Conservation (phyloP, 2,888 invertebrate species). For the Sylvicola cinctus region DNA sequence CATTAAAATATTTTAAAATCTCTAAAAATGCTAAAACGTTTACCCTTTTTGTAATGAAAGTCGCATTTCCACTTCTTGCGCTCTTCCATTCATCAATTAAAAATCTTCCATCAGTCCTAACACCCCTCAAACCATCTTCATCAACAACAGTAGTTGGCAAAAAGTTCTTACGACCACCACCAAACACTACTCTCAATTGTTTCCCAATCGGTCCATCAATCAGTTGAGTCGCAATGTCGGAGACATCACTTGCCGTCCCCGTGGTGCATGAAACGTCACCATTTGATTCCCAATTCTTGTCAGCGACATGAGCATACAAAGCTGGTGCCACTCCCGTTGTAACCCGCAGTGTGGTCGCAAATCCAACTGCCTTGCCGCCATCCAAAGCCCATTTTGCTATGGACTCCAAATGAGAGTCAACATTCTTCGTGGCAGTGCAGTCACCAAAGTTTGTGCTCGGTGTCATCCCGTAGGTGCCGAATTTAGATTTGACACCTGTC, state of each 20-base stretch:
- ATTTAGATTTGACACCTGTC: slow-evolving; percentile 29
- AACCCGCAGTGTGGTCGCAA: slow-evolving; percentile 35
- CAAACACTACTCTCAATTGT: slow-evolving; percentile 25
- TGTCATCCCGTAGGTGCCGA: slow-evolving; percentile 28
- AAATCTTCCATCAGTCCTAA: slow-evolving; percentile 32
- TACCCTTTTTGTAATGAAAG: neutral
- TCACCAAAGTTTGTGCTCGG: slow-evolving; percentile 21
- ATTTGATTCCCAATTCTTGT: slow-evolving; percentile 33
- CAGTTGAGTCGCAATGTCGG: neutral
- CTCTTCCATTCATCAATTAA: slow-evolving; percentile 39
- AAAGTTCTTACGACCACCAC: slow-evolving; percentile 34
- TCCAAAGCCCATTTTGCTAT: neutral
- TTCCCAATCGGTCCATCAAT: neutral
- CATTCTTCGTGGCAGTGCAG: neutral
- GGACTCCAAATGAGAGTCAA: neutral
- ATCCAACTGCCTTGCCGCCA: neutral
- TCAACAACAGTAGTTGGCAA: slow-evolving; percentile 28
- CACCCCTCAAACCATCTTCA: slow-evolving; percentile 21
- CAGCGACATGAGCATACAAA: slow-evolving; percentile 33
- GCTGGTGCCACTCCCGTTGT: slow-evolving; percentile 30
- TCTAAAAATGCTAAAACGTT: neutral
- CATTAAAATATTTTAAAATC: neutral
- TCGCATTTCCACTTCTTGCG: neutral
- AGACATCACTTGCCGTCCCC: slow-evolving; percentile 11
- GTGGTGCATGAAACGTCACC: slow-evolving; percentile 17